phyloP scores from a whole-genome alignment of 2,113 vertebrate species.

The Brachyhypopomus gauderio region DNA sequence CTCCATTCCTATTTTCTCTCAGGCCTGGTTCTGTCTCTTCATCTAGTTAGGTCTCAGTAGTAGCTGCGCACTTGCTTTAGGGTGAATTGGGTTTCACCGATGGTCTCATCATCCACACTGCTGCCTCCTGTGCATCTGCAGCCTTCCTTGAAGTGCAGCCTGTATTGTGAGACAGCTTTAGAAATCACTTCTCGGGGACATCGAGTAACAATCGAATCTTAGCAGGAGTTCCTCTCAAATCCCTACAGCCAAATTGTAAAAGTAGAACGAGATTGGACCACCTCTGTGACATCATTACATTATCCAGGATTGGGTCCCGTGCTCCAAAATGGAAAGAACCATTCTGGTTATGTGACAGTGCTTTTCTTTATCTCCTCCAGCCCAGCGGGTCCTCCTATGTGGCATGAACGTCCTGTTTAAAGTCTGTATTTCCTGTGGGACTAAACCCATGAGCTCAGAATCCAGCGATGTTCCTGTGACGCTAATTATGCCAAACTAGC shows the following conservation, averaged over 20 bases:
- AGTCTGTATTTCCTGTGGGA: constrained; percentile 63
- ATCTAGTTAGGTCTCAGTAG: constrained; percentile 6
- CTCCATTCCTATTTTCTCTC: background rate
- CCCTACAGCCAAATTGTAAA: constrained; percentile 21
- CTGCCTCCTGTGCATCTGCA: background rate
- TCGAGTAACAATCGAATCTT: constrained; percentile 7
- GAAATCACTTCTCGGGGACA: constrained; percentile 32
- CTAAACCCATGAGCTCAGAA: constrained; percentile 35
- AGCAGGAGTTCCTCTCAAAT: background rate
- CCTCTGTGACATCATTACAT: background rate
- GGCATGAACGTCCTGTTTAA: constrained; percentile 69
- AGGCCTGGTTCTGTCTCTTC: background rate
- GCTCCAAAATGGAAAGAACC: background rate
- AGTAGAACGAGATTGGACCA: constrained; percentile 13
- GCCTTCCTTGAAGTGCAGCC: constrained; percentile 47
- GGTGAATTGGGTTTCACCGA: constrained; percentile 26
- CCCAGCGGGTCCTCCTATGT: constrained; percentile 48
- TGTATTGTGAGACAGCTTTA: constrained; percentile 33
- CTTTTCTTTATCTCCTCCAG: constrained; percentile 16
- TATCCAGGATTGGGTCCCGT: constrained; percentile 24
- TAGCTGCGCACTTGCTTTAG: background rate
- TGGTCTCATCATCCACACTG: too few species aligned
- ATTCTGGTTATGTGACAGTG: constrained; percentile 26
- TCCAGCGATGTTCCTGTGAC: constrained; percentile 23
- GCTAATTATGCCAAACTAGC: constrained; percentile 29